phyloP scores from a whole-genome alignment of 1,140 invertebrate species.

The Papilio machaon region DNA sequence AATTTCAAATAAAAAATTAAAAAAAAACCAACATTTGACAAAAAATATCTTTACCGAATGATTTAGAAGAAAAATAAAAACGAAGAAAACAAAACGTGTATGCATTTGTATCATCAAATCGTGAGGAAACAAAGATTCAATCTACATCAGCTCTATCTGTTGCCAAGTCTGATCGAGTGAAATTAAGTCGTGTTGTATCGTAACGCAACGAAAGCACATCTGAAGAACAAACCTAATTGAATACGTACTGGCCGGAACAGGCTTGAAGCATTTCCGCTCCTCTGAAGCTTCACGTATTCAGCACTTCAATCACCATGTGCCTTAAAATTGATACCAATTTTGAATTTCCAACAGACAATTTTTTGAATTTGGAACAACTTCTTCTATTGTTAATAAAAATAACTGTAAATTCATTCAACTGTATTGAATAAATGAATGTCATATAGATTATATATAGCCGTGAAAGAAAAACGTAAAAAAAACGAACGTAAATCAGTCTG shows the following conservation, averaged over 20 bases:
- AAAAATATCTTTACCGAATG: not conserved
- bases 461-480: too few relatives aligned
- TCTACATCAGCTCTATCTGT: not conserved
- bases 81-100: not conserved
- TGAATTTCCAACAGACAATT: not conserved
- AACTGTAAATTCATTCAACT: too few relatives aligned
- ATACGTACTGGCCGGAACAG: slow-evolving; percentile 31
- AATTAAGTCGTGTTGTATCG: slow-evolving; percentile 26
- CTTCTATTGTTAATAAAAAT: too few relatives aligned
- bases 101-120: not conserved
- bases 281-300: slow-evolving; percentile 19
- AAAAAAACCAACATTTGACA: too few relatives aligned
- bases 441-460: too few relatives aligned
- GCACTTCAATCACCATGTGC: not conserved
- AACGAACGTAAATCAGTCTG: too few relatives aligned
- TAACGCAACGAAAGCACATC: slow-evolving; percentile 28
- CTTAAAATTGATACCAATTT: slow-evolving; percentile 25
- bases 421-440: too few relatives aligned
- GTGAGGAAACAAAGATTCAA: not conserved
- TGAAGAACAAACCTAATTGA: slow-evolving; percentile 38
- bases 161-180: slow-evolving; percentile 23
- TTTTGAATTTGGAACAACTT: not conserved
- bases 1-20: too few relatives aligned
- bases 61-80: not conserved
- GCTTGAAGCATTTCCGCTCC: slow-evolving; percentile 34